Evolutionary conservation across 2,113 vertebrate genomes (phyloP).

Genomic region (Numenius arquata): DNA sequence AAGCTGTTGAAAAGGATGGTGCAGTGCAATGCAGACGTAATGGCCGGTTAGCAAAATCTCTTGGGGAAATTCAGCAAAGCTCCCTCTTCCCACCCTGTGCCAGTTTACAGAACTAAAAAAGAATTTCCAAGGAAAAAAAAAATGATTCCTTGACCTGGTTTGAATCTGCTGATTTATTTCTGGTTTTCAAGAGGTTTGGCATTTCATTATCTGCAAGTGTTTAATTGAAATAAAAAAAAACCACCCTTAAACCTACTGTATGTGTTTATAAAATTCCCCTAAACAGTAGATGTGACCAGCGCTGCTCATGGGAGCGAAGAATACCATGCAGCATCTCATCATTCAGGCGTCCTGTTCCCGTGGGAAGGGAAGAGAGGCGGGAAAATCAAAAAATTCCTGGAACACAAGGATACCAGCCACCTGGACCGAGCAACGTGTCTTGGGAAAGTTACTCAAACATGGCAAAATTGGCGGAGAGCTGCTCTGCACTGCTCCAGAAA

Average conservation of each 20-base stretch:
- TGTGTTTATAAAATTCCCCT: background rate
- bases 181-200: background rate
- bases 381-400: background rate
- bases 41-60: background rate
- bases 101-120: background rate
- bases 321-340: background rate
- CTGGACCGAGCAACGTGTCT: background rate
- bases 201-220: background rate
- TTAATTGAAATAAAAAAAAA: background rate
- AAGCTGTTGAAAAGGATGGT: background rate
- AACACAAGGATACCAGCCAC: background rate
- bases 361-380: background rate
- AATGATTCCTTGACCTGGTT: background rate
- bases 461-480: background rate
- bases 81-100: background rate
- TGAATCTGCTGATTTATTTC: background rate
- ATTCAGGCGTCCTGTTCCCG: background rate
- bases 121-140: background rate
- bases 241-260: background rate
- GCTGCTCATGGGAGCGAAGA: background rate
- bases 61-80: background rate
- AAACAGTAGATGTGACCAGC: background rate
- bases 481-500: background rate
- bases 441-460: background rate
- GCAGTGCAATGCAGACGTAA: background rate